These are phyloP conservation scores for Myzus persicae DNA, from an alignment of 1,140 invertebrate species.

Conservation along the genomic window DNA sequence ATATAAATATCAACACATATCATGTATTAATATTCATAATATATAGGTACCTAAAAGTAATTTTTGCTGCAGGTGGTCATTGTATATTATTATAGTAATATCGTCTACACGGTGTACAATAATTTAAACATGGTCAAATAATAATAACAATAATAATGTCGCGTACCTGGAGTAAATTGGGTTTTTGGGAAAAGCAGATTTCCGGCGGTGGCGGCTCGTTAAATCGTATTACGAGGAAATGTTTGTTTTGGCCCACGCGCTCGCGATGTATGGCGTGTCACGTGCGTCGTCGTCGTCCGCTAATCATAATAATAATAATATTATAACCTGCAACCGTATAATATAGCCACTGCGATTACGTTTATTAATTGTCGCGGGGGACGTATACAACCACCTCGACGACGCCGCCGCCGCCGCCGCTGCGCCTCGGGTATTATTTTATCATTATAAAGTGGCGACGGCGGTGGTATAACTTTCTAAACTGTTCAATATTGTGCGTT, in stretches of 20 bases:
- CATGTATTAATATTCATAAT: background rate
- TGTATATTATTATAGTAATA: background rate
- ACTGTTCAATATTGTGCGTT: conserved; percentile 41
- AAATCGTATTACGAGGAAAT: conserved; percentile 17
- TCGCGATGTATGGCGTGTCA: background rate
- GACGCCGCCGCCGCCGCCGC: background rate
- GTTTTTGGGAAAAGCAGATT: conserved; percentile 36
- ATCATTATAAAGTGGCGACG: conserved; percentile 54
- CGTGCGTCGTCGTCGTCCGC: background rate
- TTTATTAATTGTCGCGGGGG: conserved; percentile 25
- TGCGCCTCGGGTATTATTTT: conserved; percentile 52
- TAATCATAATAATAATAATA: background rate
- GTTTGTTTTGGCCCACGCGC: conserved; percentile 25
- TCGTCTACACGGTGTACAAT: background rate
- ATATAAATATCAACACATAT: background rate
- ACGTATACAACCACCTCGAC: background rate
- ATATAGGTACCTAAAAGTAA: background rate
- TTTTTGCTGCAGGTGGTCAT: background rate
- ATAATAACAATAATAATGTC: background rate
- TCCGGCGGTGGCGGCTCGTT: background rate
- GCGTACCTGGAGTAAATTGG: conserved; percentile 2
- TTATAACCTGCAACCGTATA: conserved; percentile 16
- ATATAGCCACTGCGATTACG: conserved; percentile 8
- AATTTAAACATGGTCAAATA: background rate
- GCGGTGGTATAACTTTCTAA: conserved; percentile 46